Base-by-base conservation (phyloP, 2,888 invertebrate genomes). In the Cerastoderma edule region DNA sequence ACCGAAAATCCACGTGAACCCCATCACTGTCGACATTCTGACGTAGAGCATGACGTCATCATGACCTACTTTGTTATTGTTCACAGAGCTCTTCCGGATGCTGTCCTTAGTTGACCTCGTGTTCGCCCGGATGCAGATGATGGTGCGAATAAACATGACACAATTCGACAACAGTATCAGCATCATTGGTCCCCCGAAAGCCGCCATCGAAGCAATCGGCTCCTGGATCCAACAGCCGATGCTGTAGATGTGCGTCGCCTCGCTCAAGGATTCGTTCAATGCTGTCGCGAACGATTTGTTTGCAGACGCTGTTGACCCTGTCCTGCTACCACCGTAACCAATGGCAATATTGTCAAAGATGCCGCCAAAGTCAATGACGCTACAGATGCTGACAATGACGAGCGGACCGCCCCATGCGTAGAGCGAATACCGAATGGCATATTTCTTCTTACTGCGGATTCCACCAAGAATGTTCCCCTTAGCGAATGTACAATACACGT, bases 371-470 rank as follows among this genome's bases (percentile, higher is more conserved):
- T 93, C 92, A 1, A 93, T 74, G 16, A 91, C 64, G 16, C 85
- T 80, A 48, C 92, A 90, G 0, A 88, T 48, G 3, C 76, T 75
- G 0, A 93, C 91, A 13, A 95, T 94, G 67, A 95, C 77, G 5
- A 94, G 93, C 0, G 95, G 95, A 22, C 94, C 88, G 44, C 95
- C 95, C 95, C 95, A 95, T 22, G 95, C 95, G 85, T 95, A 94
- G 35, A 95, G 83, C 50, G 95, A 95, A 78, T 91, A 92, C 2
- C 87, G 79, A 19, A 86, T 84, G 2, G 88, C 72, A 56, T 87
- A 86, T 66, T 87, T 89, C 22, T 74, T 75, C 65, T 84, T 89
- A 56, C 84, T 78, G 19, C 89, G 83, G 0, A 87, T 75, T 19
- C 84, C 68, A 0, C 83, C 84, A 5, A 87, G 75, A 56, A 87